These are phyloP conservation scores for Lagopus leucura DNA, from an alignment of 2,113 vertebrate species.

Conservation along the genomic window DNA sequence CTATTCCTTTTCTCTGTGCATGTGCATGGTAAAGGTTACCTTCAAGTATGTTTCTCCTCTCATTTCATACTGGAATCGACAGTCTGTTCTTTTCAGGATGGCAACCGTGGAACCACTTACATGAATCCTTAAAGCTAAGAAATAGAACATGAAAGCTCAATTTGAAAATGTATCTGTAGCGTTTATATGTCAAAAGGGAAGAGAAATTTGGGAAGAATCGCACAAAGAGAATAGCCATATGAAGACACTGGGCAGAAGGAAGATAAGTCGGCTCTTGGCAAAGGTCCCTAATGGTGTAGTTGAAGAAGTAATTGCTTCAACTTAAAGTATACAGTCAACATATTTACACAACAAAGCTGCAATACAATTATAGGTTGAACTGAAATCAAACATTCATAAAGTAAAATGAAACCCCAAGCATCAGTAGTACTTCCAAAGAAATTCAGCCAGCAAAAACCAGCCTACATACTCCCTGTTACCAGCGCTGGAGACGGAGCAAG, in stretches of 20 bases:
- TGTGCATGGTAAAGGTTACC: slow-evolving; percentile 73
- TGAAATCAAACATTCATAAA: not conserved
- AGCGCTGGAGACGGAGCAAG: not conserved
- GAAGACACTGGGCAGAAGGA: not conserved
- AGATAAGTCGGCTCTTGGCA: not conserved
- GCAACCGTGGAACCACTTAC: slow-evolving; percentile 90
- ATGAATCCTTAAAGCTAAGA: slow-evolving; percentile 88
- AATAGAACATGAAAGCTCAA: not conserved
- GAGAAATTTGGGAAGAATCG: not conserved
- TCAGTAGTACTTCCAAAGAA: not conserved
- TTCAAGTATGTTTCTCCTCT: slow-evolving; percentile 95
- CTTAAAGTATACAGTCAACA: not conserved
- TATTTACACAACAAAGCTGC: not conserved
- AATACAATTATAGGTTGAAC: not conserved
- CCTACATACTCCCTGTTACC: not conserved
- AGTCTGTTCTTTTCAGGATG: slow-evolving; percentile 92
- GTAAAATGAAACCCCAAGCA: not conserved
- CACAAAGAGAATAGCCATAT: not conserved
- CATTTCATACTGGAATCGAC: slow-evolving; percentile 88
- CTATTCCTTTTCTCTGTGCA: not conserved
- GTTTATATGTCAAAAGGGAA: not conserved
- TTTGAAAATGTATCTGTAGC: not conserved
- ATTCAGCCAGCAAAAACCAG: not conserved
- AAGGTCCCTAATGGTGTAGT: not conserved
- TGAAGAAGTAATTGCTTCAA: slow-evolving; percentile 21